These are phyloP conservation scores for Philereme vetulata DNA, from an alignment of 2,888 invertebrate species.

Conservation along the genomic window DNA sequence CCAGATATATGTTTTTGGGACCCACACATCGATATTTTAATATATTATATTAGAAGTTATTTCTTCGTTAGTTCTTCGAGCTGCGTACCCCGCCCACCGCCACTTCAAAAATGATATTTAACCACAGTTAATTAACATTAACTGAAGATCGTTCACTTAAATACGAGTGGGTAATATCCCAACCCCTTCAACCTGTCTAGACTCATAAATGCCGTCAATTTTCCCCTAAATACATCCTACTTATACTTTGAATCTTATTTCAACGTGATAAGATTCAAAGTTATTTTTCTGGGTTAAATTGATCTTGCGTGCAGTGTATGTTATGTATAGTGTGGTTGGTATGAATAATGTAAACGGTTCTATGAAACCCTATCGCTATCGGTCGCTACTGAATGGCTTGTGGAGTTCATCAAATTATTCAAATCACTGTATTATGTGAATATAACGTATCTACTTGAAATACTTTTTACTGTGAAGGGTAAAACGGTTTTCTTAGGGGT, in stretches of 20 bases:
- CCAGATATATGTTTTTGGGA: too few relatives aligned
- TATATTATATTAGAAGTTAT: too few relatives aligned
- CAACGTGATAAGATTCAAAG: neutral
- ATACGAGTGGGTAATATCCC: neutral
- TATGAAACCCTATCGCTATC: slow-evolving; percentile 18
- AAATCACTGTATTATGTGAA: slow-evolving; percentile 10
- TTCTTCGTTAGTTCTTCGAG: too few relatives aligned
- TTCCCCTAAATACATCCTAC: neutral
- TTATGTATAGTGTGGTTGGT: slow-evolving; percentile 15
- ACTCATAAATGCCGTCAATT: slow-evolving; percentile 6
- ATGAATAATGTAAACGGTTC: slow-evolving; percentile 35
- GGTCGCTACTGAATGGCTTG: slow-evolving; percentile 8
- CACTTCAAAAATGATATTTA: neutral
- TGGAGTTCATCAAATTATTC: slow-evolving; percentile 16
- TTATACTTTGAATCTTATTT: neutral
- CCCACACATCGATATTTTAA: too few relatives aligned
- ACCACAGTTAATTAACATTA: neutral
- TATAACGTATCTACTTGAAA: neutral
- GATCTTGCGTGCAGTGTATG: neutral
- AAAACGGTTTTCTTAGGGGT: too few relatives aligned
- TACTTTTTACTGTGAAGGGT: neutral
- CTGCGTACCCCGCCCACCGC: too few relatives aligned
- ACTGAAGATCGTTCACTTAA: neutral
- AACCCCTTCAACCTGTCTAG: slow-evolving; percentile 2
- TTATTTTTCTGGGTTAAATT: neutral